Base-by-base conservation (phyloP, 2,888 invertebrate species). In the Campopleginae sp. region DNA sequence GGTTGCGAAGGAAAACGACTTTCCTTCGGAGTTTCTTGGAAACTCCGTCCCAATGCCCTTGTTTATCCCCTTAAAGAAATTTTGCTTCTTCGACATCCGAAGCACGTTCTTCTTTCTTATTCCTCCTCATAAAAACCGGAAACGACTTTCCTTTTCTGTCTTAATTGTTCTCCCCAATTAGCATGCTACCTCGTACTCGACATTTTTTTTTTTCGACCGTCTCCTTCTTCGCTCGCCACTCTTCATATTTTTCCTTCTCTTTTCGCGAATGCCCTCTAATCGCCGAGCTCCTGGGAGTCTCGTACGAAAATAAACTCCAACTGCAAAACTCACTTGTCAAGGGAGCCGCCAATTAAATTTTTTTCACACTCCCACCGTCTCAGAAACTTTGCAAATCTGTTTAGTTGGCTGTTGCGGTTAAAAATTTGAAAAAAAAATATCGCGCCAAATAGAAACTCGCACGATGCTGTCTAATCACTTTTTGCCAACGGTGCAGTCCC, bases 241-340 rank as follows among this genome's bases (percentile, higher is more conserved):
- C 48, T 74, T 10, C 44, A 68, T 51, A 31, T 74, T 80, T 17
- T 44, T 0, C 2, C 54, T 78, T 58, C 44, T 44, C 48, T 44
- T 63, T 70, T 75, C 75, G 70, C 85, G 33, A 85, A 70, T 71
- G 82, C 58, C 58, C 33, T 79, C 74, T 79, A 82, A 79, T 54
- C 72, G 54, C 12, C 33, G 31, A 63, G 46, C 75, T 81, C 42
- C 66, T 33, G 33, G 23, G 23, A 19, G 44, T 54, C 33, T 27
- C 44, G 70, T 66, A 75, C 44, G 61, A 78, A 79, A 83, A 74
- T 83, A 54, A 44, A 23, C 72, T 42, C 65, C 72, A 78, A 78
- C 42, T 65, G 61, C 46, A 58, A 72, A 51, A 79, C 46, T 61
- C 46, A 61, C 46, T 61, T 61, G 78, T 44, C 42, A 19, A 68